phyloP scores from a whole-genome alignment of 2,113 vertebrate genomes.

The Apaloderma vittatum region DNA sequence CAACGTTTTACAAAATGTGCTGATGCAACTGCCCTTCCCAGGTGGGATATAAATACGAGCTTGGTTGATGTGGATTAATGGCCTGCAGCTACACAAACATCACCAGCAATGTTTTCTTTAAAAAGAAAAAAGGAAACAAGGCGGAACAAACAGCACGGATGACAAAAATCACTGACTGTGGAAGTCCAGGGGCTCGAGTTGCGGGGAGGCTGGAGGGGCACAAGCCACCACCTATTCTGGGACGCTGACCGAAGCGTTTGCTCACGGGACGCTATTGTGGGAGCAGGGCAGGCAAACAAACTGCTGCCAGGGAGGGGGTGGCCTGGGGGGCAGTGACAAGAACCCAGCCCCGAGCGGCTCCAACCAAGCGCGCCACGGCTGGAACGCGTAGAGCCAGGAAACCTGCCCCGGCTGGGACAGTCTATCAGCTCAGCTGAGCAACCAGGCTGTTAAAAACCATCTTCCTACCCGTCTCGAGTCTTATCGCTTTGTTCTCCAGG shows the following conservation, averaged over 20 bases:
- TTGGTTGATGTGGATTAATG: not conserved
- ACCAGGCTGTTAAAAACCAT: not conserved
- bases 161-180: not conserved
- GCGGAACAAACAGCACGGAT: not conserved
- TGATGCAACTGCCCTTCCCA: conserved; percentile 63
- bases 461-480: not conserved
- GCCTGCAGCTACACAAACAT: conserved; percentile 40
- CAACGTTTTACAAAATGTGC: conserved; percentile 51
- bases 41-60: conserved; percentile 50
- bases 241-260: not conserved
- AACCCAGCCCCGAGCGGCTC: not conserved
- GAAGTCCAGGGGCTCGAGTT: not conserved
- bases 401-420: not conserved
- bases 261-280: not conserved
- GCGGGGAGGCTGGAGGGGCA: not conserved
- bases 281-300: not conserved
- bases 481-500: not conserved
- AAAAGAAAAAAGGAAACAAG: conserved; percentile 5
- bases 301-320: no score
- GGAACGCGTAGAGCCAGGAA: not conserved
- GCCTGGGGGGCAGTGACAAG: accelerated
- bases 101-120: not conserved
- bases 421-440: not conserved
- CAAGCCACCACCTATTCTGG: conserved; percentile 17
- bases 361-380: accelerated